Base-by-base conservation (phyloP, 2,797 vertebrate species). In the Macrochelys suwanniensis region DNA sequence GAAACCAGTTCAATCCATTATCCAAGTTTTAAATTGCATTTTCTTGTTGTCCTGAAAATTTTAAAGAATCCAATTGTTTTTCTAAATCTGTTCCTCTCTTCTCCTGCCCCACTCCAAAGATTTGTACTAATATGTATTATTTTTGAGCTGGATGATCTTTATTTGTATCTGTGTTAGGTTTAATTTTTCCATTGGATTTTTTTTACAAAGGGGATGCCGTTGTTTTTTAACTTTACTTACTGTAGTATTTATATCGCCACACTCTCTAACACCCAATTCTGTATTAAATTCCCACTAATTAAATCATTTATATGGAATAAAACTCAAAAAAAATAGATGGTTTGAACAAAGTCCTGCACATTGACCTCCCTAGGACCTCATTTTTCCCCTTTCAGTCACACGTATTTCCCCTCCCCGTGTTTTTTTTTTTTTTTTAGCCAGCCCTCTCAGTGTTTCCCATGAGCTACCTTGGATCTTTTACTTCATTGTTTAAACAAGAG, bases 131-230 rank as follows among this genome's bases (percentile, higher is more conserved):
- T 9, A 5, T 17, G 1, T 80, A 71, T 91, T 82, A 92, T 57
- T 37, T 81, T 45, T 68, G 59, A 91, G 86, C 85, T 81, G 31
- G 31, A 54, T 89, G 57, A 88, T 77, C 33, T 80, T 80, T 88
- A 87, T 2, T 88, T 90, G 45, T 12, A 88, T 21, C 42, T 47
- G 33, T 79, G 33, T 21, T 49, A 42, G 8, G 77, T 91, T 54
- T 71, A 81, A 83, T 94, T 92, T 11, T 84, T 17, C 57, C 33
- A 90, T 4, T 83, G 45, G 53, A 11, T 49, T 94, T 53, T 89
- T 16, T 51, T 81, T 5, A 13, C 92, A 11, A 49, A 87, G 53
- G 12, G 7, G 28, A 49, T 33, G 7, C 37, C 81, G 49, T 51
- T 33, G 1, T 28, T 87, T 61, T 53, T 33, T 28, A 65, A 10